Percentiles rank a stretch among this genome's conserved stretches.
Evolutionary conservation across 1,140 invertebrate genomes (phyloP).

Genomic region (Drosophila subpulchrella): DNA sequence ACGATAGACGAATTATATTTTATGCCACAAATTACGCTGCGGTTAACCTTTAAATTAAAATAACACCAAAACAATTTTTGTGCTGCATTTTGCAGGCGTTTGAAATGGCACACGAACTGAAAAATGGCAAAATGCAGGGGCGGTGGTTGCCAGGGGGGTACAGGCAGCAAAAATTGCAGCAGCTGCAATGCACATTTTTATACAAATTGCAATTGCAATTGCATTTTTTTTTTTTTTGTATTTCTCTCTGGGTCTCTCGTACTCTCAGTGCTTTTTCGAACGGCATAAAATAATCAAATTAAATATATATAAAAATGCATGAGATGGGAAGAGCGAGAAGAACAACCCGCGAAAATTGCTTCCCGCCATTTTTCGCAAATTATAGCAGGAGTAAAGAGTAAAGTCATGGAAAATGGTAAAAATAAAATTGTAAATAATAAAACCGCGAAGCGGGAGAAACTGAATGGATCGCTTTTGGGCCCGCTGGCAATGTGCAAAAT

Average conservation of each 20-base stretch:
- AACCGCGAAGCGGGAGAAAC: constrained; percentile 58
- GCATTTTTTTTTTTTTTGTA: constrained; percentile 14
- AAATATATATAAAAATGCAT: constrained; percentile 54
- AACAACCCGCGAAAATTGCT: constrained; percentile 40
- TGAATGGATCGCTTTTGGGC: constrained; percentile 30
- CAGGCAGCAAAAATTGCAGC: constrained; percentile 14
- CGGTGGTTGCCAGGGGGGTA: not conserved
- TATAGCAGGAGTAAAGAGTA: constrained; percentile 22
- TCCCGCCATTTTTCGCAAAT: constrained; percentile 62
- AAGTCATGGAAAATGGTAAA: constrained; percentile 49
- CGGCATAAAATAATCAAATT: constrained; percentile 82
- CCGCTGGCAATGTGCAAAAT: constrained; percentile 50
- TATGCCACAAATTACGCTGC: constrained; percentile 83
- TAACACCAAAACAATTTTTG: constrained; percentile 83
- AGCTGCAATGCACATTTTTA: constrained; percentile 69
- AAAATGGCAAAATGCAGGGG: not conserved
- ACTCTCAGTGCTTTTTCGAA: constrained; percentile 18
- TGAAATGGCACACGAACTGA: constrained; percentile 32
- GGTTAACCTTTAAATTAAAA: constrained; percentile 84
- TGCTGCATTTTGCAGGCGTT: constrained; percentile 60
- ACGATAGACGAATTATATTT: constrained; percentile 81
- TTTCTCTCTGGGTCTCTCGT: constrained; percentile 25
- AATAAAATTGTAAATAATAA: constrained; percentile 81
- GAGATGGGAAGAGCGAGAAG: not conserved
- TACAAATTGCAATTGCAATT: constrained; percentile 63